These are phyloP conservation scores for Protobothrops mucrosquamatus DNA, from an alignment of 2,113 vertebrate genomes.

Conservation along the genomic window DNA sequence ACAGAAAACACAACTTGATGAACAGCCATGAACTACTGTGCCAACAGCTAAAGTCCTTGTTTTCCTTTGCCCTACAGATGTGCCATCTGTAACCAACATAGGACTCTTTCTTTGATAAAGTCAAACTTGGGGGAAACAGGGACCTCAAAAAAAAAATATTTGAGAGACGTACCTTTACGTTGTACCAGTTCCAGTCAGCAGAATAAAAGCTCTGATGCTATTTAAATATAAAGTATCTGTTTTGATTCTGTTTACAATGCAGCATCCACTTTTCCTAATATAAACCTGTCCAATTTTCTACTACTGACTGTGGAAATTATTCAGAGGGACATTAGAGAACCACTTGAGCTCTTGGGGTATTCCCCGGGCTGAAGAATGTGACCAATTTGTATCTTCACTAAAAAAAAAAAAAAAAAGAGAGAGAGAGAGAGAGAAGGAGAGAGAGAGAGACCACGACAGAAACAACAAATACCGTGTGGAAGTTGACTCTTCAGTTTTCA, in stretches of 20 bases:
- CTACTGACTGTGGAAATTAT: too few relatives aligned
- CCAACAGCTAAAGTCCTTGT: not conserved
- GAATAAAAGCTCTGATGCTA: not conserved
- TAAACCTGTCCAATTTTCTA: not conserved
- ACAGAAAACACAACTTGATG: not conserved
- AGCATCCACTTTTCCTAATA: not conserved
- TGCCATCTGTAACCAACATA: not conserved
- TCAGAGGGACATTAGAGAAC: not conserved
- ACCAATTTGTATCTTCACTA: not conserved
- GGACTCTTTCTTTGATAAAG: not conserved
- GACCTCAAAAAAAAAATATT: not conserved
- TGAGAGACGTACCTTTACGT: not conserved
- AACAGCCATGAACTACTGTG: not conserved
- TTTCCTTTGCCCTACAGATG: not conserved
- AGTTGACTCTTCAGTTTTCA: too few relatives aligned
- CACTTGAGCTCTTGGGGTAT: not conserved
- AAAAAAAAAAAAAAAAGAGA: not conserved
- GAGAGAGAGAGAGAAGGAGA: too few relatives aligned
- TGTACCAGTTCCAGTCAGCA: not conserved
- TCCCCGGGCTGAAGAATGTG: not conserved
- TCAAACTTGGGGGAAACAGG: not conserved
- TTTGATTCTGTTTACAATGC: not conserved
- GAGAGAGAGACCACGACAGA: not conserved
- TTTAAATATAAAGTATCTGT: not conserved
- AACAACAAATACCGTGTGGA: too few relatives aligned